Evolutionary conservation across 2,888 invertebrate genomes (phyloP), one percentile per base, ranked within the genome.

Genomic region (Drosophila quinaria): DNA sequence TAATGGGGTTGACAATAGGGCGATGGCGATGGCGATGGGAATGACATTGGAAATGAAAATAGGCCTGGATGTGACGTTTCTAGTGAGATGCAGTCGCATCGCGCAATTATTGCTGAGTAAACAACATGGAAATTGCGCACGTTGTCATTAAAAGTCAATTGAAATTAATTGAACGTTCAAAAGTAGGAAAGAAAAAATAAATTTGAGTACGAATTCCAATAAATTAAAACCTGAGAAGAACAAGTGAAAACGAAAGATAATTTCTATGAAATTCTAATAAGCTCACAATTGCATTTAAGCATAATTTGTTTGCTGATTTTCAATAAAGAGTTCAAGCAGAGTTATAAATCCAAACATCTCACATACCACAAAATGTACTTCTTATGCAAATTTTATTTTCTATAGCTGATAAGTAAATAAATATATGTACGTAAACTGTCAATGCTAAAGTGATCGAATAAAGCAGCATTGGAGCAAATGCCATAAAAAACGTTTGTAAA

Each of bases 121-220:
- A 71, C 56, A 70, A 65, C 61, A 46, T 65, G 52, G 35, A 69
- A 75, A 77, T 70, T 61, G 64, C 33, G 52, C 54, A 31, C 61
- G 68, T 69, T 62, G 71, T 64, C 68, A 69, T 70, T 78, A 75
- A 79, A 79, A 85, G 82, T 87, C 88, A 87, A 87, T 86, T 81
- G 70, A 55, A 74, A 55, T 52, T 74, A 64, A 74, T 74, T 74
- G 70, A 22, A 17, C 42, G n/a, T 10, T 17, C 46, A n/a, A 68
- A 44, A 44, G 19, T 9, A 25, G 33, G 39, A n/a, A n/a, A 29
- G 37, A 10, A 19, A 15, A 47, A 49, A 10, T 6, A 10, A 19
- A 42, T 19, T 31, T 29, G 51, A 9, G 29, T 5, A 33, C 22
- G 9, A 37, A 17, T 25, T 11, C 2, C 10, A n/a, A 49, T 35